Conservation (phyloP, 2,797 vertebrate species). For the Trachurus trachurus region DNA sequence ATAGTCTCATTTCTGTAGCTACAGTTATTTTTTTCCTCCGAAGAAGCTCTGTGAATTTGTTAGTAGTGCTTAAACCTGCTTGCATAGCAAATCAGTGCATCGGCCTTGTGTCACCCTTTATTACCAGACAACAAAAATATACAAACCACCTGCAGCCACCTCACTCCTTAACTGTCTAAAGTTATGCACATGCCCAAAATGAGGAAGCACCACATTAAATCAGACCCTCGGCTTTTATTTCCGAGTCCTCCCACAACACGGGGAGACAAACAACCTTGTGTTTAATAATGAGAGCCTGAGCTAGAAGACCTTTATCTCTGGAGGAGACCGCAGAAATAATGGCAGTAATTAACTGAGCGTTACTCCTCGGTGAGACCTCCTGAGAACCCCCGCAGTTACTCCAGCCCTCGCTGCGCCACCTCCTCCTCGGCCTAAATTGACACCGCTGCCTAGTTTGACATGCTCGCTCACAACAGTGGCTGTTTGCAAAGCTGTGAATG, state of each 20-base stretch:
- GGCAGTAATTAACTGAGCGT: slow-evolving; percentile 71
- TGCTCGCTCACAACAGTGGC: slow-evolving; percentile 22
- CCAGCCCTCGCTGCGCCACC: slow-evolving; percentile 16
- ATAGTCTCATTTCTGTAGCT: slow-evolving; percentile 7
- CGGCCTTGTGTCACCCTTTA: not conserved
- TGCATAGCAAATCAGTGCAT: not conserved
- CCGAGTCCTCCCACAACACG: slow-evolving; percentile 50
- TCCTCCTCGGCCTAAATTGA: slow-evolving; percentile 52
- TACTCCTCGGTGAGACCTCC: slow-evolving; percentile 51
- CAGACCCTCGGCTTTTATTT: slow-evolving; percentile 42
- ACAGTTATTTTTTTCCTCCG: not conserved
- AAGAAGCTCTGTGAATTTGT: not conserved
- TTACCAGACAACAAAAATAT: slow-evolving; percentile 24
- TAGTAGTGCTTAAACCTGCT: slow-evolving; percentile 1
- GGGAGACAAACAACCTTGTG: slow-evolving; percentile 61
- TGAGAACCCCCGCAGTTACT: slow-evolving; percentile 43
- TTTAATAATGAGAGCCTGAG: slow-evolving; percentile 58
- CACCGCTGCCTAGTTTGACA: slow-evolving; percentile 41
- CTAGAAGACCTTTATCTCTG: slow-evolving; percentile 53
- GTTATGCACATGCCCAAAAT: slow-evolving; percentile 32
- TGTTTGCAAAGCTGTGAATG: slow-evolving; percentile 11
- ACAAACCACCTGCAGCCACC: not conserved
- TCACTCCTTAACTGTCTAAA: slow-evolving; percentile 8
- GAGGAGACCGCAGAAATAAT: slow-evolving; percentile 68
- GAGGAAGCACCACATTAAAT: slow-evolving; percentile 42